Base-by-base conservation (phyloP, 2,888 invertebrate genomes). In the Drosophila paracracens region DNA sequence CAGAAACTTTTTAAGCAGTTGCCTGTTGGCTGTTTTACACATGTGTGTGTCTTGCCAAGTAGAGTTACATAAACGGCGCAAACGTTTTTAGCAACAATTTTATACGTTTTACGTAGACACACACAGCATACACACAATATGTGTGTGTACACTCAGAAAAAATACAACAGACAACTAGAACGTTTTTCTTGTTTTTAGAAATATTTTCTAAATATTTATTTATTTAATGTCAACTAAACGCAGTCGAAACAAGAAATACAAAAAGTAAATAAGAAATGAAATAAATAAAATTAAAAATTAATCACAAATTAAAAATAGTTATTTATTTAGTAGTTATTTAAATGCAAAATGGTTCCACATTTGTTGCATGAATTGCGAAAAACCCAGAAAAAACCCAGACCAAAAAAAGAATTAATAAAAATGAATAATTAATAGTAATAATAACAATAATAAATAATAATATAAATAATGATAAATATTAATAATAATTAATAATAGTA, bases 1-100 rank as follows among this genome's bases (percentile, higher is more conserved):
- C 79, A 66, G 71, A 79, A 89, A 88, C 83, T 83, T 88, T 82
- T 86, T 76, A 88, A 85, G 83, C 90, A 88, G 70, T 71, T 84
- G 76, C 62, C 70, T 61, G 67, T 61, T 66, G 69, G 62, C 54
- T 52, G 46, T 36, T 35, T 53, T 31, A 36, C 66, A 65, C 46
- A n/a, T 59, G 27, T 35, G 21, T 27, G 21, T 27, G 36, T 60
- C 50, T 21, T 54, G 29, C 50, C 64, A 65, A 62, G 65, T 62
- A 61, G 60, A 71, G 62, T 80, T 80, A 81, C 77, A 71, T 78
- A 87, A 71, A 63, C 61, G 62, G 58, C 52, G 59, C 50, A 63
- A 57, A 52, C 43, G 43, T 21, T 67, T 60, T 74, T 38, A 43
- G 60, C 58, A 57, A 63, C 59, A 68, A 69, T 59, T 76, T 80